Evolutionary conservation across 2,113 vertebrate species (phyloP).

Genomic region (Poecilia latipinna): DNA sequence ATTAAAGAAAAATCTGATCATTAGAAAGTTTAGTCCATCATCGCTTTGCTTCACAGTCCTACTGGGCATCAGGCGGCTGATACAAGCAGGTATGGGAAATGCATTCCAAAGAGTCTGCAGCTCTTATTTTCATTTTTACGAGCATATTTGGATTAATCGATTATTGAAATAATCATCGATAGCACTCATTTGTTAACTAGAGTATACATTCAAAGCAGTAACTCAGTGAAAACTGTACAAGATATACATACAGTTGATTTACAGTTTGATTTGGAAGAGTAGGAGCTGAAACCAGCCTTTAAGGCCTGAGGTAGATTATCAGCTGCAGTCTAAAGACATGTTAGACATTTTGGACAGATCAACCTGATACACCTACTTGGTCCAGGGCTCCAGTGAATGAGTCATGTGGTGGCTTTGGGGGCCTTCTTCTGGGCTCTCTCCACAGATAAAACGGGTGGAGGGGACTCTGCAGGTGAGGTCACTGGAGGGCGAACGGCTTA

Average conservation of each 20-base stretch:
- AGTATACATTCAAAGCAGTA: too few species aligned
- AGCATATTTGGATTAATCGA: background rate
- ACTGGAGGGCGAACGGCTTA: slow-evolving; percentile 30
- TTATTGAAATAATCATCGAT: too few species aligned
- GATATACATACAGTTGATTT: too few species aligned
- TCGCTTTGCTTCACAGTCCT: too few species aligned
- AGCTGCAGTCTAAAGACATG: background rate
- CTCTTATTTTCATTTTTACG: background rate
- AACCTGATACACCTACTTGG: slow-evolving; percentile 59
- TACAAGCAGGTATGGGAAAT: too few species aligned
- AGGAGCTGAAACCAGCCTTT: too few species aligned
- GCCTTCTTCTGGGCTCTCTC: slow-evolving; percentile 66
- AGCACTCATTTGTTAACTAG: too few species aligned
- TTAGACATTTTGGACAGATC: background rate
- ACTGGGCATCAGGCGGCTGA: too few species aligned
- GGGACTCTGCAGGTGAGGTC: slow-evolving; percentile 6
- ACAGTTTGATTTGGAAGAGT: too few species aligned
- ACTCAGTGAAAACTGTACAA: too few species aligned
- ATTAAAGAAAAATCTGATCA: too few species aligned
- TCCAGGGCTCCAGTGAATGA: slow-evolving; percentile 68
- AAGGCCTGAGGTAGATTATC: background rate
- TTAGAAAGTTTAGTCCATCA: too few species aligned
- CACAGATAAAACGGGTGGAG: slow-evolving; percentile 20
- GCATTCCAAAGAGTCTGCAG: background rate
- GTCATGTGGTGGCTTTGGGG: slow-evolving; percentile 72